These are phyloP conservation scores for Diarsia rubi DNA, from an alignment of 2,888 invertebrate species.

Conservation along the genomic window DNA sequence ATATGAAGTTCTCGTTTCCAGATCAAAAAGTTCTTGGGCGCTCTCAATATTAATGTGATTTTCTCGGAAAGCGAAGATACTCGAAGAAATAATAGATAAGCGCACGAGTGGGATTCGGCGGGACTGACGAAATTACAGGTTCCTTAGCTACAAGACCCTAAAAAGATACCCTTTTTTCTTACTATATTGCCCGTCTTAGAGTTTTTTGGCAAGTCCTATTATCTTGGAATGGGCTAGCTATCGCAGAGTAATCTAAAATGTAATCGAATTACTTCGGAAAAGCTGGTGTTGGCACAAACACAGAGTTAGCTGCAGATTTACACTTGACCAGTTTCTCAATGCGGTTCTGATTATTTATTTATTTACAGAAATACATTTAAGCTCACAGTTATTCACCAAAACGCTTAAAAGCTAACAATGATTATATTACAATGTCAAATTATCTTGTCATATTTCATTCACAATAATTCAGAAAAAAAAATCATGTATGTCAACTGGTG, in stretches of 20 bases:
- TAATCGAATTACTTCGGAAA: constrained; percentile 56
- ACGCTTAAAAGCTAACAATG: too few species aligned
- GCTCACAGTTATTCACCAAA: too few species aligned
- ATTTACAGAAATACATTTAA: too few species aligned
- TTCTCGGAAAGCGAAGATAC: constrained; percentile 1
- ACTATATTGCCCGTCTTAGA: constrained; percentile 36
- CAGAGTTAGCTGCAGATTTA: constrained; percentile 22
- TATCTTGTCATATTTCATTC: too few species aligned
- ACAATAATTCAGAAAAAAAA: too few species aligned
- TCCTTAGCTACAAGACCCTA: constrained; percentile 21
- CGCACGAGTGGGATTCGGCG: constrained; percentile 10
- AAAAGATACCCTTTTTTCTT: constrained; percentile 44
- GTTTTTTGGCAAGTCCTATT: constrained; percentile 49
- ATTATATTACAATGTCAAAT: too few species aligned
- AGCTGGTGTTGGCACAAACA: constrained; percentile 33
- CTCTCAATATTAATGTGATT: constrained; percentile 38
- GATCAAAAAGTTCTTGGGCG: constrained; percentile 33
- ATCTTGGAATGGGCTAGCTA: constrained; percentile 50
- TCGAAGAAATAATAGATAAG: constrained; percentile 44
- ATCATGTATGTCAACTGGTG: too few species aligned
- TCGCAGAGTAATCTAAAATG: constrained; percentile 51
- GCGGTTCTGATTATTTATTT: too few species aligned
- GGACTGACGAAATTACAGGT: constrained; percentile 24
- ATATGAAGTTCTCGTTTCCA: constrained; percentile 29
- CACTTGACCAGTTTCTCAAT: constrained; percentile 39